Evolutionary conservation across 2,113 vertebrate species (phyloP), one percentile per base, ranked within the genome.

Genomic region (Carassius auratus): DNA sequence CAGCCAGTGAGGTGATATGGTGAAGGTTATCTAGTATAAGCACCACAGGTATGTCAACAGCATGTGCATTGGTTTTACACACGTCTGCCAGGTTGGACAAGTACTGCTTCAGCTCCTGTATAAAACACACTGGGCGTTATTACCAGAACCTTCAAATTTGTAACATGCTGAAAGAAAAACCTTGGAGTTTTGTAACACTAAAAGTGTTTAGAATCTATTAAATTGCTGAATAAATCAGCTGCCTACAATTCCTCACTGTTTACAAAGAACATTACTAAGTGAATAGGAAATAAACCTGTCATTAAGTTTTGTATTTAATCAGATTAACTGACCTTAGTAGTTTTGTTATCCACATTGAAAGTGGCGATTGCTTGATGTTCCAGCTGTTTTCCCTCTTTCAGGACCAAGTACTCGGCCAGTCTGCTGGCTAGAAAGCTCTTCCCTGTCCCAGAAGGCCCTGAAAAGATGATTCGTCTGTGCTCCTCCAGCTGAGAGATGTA

Each of bases 11-110:
- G 92, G 96, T 96, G 88, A 99, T 92, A 0, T 99, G 97, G 87
- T 99, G 98, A 87, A 99, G 91, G 92, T 99, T 99, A 91, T 99
- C 98, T 90, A 99, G 89, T 86, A 99, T 98, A 87, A 99, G 95
- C 85, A 99, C 97, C 0, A 97, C 95, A 3, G 98, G 98, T 93
- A 96, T 91, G 76, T 97, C 97, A n/a, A 90, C 93, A 0, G 95
- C 95, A 0, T 92, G 92, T 14, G 93, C 93, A 88, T 95, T 96
- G 0, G 95, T 95, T 85, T 94, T 95, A 88, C 98, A 98, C 89
- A 97, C 97, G 85, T 99, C 97, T 0, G 96, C 97, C 23, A 99
- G 94, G 91, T 96, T 96, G 38, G 96, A 97, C 84, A 99, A 94
- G 92, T 99, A 99, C 84, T 99, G 97, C 23, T 97, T 97, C 79